phyloP scores from a whole-genome alignment of 1,140 invertebrate species.

The Trialeurodes vaporariorum region DNA sequence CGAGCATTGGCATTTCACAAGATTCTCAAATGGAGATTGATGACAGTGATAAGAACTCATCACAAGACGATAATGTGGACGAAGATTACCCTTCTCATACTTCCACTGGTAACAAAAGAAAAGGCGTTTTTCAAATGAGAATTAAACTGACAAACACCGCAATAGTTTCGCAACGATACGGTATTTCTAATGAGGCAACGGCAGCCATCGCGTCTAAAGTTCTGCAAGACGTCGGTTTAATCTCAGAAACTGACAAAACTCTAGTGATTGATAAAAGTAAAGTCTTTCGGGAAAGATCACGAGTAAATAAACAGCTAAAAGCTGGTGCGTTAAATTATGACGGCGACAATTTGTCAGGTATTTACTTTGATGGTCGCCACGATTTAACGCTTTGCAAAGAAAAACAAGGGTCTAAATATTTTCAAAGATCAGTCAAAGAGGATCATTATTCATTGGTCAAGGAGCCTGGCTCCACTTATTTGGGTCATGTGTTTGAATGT shows the following conservation, averaged over 20 bases:
- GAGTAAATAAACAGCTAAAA: not conserved
- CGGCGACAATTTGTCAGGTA: not conserved
- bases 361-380: constrained; percentile 1
- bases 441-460: too few relatives aligned
- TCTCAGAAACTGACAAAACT: constrained; percentile 7
- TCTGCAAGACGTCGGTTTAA: constrained; percentile 16
- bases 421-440: too few relatives aligned
- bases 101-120: too few relatives aligned
- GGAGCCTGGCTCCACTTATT: too few relatives aligned
- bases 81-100: not conserved
- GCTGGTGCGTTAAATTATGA: not conserved
- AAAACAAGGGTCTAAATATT: too few relatives aligned
- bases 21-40: too few relatives aligned
- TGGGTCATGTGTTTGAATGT: too few relatives aligned
- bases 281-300: not conserved
- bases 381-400: too few relatives aligned
- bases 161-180: constrained; percentile 14
- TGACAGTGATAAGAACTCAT: not conserved
- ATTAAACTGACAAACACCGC: constrained; percentile 17
- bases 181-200: constrained; percentile 17
- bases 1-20: too few relatives aligned
- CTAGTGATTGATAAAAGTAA: not conserved
- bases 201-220: constrained; percentile 17
- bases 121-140: constrained; percentile 19
- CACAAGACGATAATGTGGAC: not conserved